These are phyloP conservation scores for Nemotelus nigrinus DNA, from an alignment of 2,888 invertebrate genomes.

Conservation along the genomic window DNA sequence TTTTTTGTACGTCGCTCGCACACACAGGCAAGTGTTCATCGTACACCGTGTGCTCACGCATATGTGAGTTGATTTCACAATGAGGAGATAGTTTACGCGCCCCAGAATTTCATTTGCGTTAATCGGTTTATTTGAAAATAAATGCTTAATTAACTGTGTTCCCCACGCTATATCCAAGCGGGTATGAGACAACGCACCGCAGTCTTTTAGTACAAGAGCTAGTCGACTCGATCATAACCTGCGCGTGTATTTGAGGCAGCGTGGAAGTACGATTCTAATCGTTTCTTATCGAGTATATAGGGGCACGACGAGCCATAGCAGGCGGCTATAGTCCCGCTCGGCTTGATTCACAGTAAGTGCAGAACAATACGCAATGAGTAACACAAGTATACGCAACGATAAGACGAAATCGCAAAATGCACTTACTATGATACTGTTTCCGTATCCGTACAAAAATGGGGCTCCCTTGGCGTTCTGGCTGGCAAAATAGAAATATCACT, in stretches of 20 bases:
- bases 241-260: constrained; percentile 5
- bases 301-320: not conserved
- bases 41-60: too few relatives aligned
- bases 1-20: too few relatives aligned
- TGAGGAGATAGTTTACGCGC: constrained; percentile 34
- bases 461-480: constrained; percentile 11
- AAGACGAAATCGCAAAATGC: not conserved
- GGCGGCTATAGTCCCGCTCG: not conserved
- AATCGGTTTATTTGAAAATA: too few relatives aligned
- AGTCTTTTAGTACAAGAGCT: not conserved
- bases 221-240: not conserved
- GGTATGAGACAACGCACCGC: too few relatives aligned
- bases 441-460: not conserved
- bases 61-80: constrained; percentile 28
- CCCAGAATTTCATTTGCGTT: constrained; percentile 7
- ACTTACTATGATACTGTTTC: constrained; percentile 6
- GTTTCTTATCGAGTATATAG: constrained; percentile 6
- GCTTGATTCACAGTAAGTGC: too few relatives aligned
- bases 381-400: not conserved
- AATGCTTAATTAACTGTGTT: too few relatives aligned
- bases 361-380: too few relatives aligned
- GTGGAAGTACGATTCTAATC: constrained; percentile 8
- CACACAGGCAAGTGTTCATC: too few relatives aligned
- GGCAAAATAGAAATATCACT: not conserved
- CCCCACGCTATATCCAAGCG: too few relatives aligned